phyloP scores from a whole-genome alignment of 37 sponge, comb jelly and placozoan genomes.

The Cladorhizidae sp. region DNA sequence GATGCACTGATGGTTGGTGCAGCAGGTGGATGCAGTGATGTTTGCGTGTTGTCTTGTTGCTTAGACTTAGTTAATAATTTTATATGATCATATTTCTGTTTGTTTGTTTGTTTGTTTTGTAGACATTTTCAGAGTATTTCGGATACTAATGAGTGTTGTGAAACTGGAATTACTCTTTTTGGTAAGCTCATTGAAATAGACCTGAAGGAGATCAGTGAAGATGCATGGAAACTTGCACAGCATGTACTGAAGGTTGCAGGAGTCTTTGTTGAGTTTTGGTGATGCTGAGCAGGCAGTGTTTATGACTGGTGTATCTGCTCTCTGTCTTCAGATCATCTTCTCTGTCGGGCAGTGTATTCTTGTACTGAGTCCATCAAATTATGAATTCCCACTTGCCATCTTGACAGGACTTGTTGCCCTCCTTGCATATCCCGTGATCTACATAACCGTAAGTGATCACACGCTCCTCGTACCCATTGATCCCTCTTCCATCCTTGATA shows the following conservation, averaged over 20 bases:
- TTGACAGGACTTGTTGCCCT: constrained; percentile 6
- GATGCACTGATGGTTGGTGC: too few species aligned
- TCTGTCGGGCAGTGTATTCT: constrained; percentile 21
- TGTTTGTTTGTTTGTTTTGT: not conserved
- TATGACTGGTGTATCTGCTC: too few species aligned
- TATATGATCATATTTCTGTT: too few species aligned
- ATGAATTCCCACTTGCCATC: constrained; percentile 45
- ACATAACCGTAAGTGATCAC: constrained; percentile 21
- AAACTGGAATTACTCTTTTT: constrained; percentile 59
- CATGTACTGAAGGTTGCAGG: too few species aligned
- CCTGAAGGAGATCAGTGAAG: too few species aligned
- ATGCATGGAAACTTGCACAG: too few species aligned
- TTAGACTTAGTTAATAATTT: too few species aligned
- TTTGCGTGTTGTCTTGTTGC: too few species aligned
- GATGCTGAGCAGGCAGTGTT: too few species aligned
- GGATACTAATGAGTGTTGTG: constrained; percentile 44
- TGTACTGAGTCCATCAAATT: constrained; percentile 16
- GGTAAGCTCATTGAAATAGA: too few species aligned
- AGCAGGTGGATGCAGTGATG: too few species aligned
- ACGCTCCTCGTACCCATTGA: not conserved
- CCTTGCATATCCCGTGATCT: constrained; percentile 17
- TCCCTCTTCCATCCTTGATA: not conserved
- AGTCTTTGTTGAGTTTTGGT: too few species aligned
- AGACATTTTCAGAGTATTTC: constrained; percentile 60
- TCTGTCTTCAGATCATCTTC: constrained; percentile 38